A percentile compares a stretch with the other conserved stretches of the same genome.
Conservation (phyloP, 1,140 invertebrate species). For the Cryptotermes secundus region DNA sequence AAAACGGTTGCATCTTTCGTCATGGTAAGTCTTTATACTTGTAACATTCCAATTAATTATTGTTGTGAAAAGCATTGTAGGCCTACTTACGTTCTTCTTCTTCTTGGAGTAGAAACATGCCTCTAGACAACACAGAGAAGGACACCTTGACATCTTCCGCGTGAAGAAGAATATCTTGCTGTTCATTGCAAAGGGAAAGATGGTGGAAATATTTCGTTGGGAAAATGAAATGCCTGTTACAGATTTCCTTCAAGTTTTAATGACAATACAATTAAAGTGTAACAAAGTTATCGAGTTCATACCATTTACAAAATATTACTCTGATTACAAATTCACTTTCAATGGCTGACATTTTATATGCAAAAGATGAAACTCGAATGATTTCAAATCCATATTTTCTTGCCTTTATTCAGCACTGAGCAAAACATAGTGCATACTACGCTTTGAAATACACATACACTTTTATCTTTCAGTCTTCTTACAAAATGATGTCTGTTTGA, state of each 20-base stretch:
- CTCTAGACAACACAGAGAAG: too few species aligned
- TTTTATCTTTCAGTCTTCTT: not conserved
- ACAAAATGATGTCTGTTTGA: not conserved
- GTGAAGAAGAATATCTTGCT: too few species aligned
- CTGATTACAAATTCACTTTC: constrained; percentile 11
- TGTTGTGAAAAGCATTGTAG: too few species aligned
- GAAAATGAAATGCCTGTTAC: not conserved
- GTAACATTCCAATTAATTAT: too few species aligned
- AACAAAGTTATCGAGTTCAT: constrained; percentile 21
- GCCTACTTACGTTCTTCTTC: too few species aligned
- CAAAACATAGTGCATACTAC: not conserved
- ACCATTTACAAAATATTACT: constrained; percentile 28
- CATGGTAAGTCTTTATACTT: too few species aligned
- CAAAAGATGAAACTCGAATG: not conserved
- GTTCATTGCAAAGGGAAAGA: not conserved
- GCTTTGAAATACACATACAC: not conserved
- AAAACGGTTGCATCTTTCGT: too few species aligned
- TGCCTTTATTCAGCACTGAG: not conserved
- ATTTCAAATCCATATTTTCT: not conserved
- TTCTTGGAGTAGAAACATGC: too few species aligned
- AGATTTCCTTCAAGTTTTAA: constrained; percentile 20
- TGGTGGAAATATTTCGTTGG: not conserved
- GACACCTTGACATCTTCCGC: too few species aligned
- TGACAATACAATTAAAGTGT: constrained; percentile 27
- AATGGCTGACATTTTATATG: not conserved